phyloP scores from a whole-genome alignment of 2,888 invertebrate genomes.

The Rhynchonema sp. region DNA sequence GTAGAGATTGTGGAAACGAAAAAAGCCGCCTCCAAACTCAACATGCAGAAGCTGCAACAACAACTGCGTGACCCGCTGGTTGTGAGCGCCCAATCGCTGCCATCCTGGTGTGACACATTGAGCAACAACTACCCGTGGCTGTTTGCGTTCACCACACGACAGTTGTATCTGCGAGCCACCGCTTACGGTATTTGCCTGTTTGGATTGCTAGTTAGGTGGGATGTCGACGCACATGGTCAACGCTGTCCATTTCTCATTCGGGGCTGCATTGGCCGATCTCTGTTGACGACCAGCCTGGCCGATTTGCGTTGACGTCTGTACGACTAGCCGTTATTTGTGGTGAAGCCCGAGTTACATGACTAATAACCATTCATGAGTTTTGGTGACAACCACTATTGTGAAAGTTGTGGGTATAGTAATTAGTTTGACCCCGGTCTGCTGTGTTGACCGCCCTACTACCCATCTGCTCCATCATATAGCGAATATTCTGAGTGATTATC shows the following conservation, averaged over 20 bases:
- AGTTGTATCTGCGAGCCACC: constrained; percentile 26
- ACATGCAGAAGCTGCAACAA: constrained; percentile 69
- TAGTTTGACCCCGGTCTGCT: too few species aligned
- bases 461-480: background rate
- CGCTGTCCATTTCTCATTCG: background rate
- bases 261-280: too few species aligned
- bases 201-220: too few species aligned
- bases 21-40: too few species aligned
- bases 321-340: too few species aligned
- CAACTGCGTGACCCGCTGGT: constrained; percentile 71
- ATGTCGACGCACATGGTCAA: constrained; percentile 8
- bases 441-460: background rate
- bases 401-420: too few species aligned
- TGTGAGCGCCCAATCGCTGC: constrained; percentile 72
- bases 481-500: background rate
- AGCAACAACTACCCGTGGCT: constrained; percentile 80
- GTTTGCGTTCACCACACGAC: constrained; percentile 85
- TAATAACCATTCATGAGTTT: too few species aligned
- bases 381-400: too few species aligned
- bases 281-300: too few species aligned
- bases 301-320: too few species aligned
- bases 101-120: constrained; percentile 49
- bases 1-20: too few species aligned
- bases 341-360: too few species aligned
- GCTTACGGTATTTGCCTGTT: constrained; percentile 33